Percentiles rank a stretch among this genome's conserved stretches.
Evolutionary conservation across 2,888 invertebrate genomes (phyloP).

Genomic region (Pseudeuparius sepicola): DNA sequence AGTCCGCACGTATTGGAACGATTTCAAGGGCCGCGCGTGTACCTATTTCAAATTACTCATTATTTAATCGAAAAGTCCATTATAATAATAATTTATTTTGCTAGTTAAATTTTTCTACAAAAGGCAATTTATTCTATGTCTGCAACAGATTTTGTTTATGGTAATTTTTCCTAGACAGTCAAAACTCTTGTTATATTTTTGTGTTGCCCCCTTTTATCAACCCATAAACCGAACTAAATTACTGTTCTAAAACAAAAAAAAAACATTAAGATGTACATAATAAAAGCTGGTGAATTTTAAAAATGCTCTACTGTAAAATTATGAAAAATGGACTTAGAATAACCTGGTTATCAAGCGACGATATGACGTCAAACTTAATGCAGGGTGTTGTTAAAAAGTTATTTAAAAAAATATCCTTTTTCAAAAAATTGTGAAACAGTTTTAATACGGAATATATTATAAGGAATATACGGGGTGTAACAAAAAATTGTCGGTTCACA

Average conservation of each 20-base stretch:
- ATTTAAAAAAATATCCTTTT: too few species aligned
- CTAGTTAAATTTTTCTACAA: conserved; percentile 12
- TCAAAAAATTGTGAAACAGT: too few species aligned
- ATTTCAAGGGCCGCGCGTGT: too few species aligned
- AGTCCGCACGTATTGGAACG: too few species aligned
- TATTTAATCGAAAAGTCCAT: conserved; percentile 7
- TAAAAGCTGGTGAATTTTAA: conserved; percentile 9
- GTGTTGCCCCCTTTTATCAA: conserved; percentile 11
- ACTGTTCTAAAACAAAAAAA: conserved; percentile 11
- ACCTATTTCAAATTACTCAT: conserved; percentile 10
- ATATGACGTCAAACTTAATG: conserved; percentile 6
- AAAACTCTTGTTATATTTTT: too few species aligned
- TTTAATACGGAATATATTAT: too few species aligned
- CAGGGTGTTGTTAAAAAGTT: too few species aligned
- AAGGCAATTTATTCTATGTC: conserved; percentile 10
- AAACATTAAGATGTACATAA: conserved; percentile 9
- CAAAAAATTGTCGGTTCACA: too few species aligned
- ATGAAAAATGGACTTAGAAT: conserved; percentile 11
- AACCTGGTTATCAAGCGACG: conserved; percentile 12
- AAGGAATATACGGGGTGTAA: too few species aligned
- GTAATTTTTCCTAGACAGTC: conserved; percentile 8
- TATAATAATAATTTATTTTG: conserved; percentile 11
- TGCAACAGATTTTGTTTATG: conserved; percentile 4
- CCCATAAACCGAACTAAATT: conserved; percentile 4
- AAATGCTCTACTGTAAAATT: conserved; percentile 9